A percentile compares a stretch with the other conserved stretches of the same genome.
Conservation (phyloP, 1,140 invertebrate genomes). For the Tetragnatha versicolor region DNA sequence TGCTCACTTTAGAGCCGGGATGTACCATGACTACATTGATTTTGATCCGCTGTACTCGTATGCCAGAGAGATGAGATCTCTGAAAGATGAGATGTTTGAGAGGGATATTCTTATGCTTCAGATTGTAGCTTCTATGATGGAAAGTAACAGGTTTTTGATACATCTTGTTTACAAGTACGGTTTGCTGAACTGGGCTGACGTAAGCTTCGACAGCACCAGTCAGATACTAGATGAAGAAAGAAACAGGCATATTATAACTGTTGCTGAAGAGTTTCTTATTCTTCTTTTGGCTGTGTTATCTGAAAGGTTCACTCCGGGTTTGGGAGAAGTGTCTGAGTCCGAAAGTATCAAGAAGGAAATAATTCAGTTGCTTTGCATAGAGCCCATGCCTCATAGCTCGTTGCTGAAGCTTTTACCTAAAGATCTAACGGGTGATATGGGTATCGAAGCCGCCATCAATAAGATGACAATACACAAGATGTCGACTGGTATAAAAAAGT, state of each 20-base stretch:
- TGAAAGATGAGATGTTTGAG: slow-evolving; percentile 94
- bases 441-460: slow-evolving; percentile 84
- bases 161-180: slow-evolving; percentile 92
- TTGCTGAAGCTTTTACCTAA: slow-evolving; percentile 72
- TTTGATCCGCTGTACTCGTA: slow-evolving; percentile 96
- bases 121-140: slow-evolving; percentile 84
- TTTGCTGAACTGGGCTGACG: slow-evolving; percentile 81
- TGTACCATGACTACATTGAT: slow-evolving; percentile 98
- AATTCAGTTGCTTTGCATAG: slow-evolving; percentile 93
- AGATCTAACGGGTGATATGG: slow-evolving; percentile 81
- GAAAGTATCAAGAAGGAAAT: slow-evolving; percentile 94
- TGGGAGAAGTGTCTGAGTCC: slow-evolving; percentile 76
- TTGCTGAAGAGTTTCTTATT: slow-evolving; percentile 92
- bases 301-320: slow-evolving; percentile 81
- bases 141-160: slow-evolving; percentile 92
- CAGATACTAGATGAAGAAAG: slow-evolving; percentile 80
- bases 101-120: slow-evolving; percentile 91
- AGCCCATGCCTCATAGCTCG: slow-evolving; percentile 91
- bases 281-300: slow-evolving; percentile 86
- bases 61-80: slow-evolving; percentile 92
- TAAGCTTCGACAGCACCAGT: slow-evolving; percentile 66
- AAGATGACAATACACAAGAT: slow-evolving; percentile 91
- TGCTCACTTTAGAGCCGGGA: slow-evolving; percentile 88
- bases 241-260: slow-evolving; percentile 78
- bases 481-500: slow-evolving; percentile 78